Evolutionary conservation across 2,113 vertebrate species (phyloP).

Genomic region (Dasypus novemcinctus): DNA sequence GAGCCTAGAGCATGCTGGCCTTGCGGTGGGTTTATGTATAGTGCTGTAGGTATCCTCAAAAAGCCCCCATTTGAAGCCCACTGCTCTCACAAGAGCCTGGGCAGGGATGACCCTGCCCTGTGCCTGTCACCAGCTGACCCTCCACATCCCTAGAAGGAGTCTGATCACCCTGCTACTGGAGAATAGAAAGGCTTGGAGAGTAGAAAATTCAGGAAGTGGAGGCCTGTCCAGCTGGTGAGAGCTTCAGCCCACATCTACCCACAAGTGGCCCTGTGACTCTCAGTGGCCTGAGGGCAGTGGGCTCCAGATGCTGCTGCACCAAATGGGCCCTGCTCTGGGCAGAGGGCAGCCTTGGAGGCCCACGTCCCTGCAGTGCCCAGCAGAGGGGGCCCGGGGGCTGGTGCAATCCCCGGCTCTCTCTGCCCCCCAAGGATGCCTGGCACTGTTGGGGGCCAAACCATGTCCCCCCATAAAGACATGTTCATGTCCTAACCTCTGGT

Average conservation of each 20-base stretch:
- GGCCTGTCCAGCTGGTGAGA: background rate
- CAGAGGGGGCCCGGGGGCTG: fast-evolving
- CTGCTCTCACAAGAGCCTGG: fast-evolving
- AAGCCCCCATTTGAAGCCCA: background rate
- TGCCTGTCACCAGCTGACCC: background rate
- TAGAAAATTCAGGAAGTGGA: background rate
- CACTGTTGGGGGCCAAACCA: no score
- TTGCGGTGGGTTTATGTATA: fast-evolving
- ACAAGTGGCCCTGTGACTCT: background rate
- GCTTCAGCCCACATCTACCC: background rate
- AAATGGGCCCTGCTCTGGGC: no score
- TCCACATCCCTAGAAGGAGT: fast-evolving
- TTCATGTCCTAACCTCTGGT: no score
- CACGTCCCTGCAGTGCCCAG: fast-evolving
- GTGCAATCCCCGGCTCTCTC: no score
- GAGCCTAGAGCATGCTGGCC: fast-evolving
- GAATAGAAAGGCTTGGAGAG: background rate
- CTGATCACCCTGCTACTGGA: no score
- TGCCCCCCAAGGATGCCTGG: background rate
- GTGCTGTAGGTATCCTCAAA: fast-evolving
- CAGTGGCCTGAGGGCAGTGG: background rate
- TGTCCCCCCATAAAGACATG: no score
- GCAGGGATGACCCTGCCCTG: fast-evolving
- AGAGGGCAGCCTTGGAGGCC: fast-evolving
- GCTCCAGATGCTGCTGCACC: background rate